phyloP scores from a whole-genome alignment of 2,888 invertebrate genomes.

The Hartigia nigra region DNA sequence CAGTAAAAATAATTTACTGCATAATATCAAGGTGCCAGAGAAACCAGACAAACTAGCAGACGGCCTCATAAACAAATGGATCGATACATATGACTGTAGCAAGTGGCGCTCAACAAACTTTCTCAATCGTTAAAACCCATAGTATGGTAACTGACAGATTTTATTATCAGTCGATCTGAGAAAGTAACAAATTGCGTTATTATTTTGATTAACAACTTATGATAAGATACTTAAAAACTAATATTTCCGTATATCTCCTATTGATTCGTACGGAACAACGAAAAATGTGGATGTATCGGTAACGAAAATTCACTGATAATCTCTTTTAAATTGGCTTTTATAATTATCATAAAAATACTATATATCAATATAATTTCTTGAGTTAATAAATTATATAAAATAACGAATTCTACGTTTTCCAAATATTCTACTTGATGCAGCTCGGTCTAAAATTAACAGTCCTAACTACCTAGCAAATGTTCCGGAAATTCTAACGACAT shows the following conservation, averaged over 20 bases:
- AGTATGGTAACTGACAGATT: neutral
- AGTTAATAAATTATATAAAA: neutral
- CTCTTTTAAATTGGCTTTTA: neutral
- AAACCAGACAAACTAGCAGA: constrained; percentile 38
- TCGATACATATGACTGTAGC: constrained; percentile 32
- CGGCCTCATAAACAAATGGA: constrained; percentile 53
- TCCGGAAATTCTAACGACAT: neutral
- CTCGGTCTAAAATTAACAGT: neutral
- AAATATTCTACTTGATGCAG: neutral
- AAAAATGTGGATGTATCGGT: neutral
- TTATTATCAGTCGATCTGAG: neutral
- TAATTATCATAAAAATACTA: neutral
- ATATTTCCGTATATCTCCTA: neutral
- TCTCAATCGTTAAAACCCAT: neutral
- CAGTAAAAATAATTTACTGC: constrained; percentile 31
- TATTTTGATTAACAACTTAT: neutral
- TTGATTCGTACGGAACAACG: neutral
- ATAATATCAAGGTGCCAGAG: constrained; percentile 17
- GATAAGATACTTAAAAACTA: neutral
- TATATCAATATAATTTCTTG: neutral
- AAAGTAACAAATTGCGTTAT: neutral
- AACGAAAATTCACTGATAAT: neutral
- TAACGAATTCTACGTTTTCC: neutral
- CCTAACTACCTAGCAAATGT: neutral
- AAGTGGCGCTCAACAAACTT: neutral